Evolutionary conservation across 2,888 invertebrate genomes (phyloP), one percentile per base, ranked within the genome.

Genomic region (Dendrolimus houi): DNA sequence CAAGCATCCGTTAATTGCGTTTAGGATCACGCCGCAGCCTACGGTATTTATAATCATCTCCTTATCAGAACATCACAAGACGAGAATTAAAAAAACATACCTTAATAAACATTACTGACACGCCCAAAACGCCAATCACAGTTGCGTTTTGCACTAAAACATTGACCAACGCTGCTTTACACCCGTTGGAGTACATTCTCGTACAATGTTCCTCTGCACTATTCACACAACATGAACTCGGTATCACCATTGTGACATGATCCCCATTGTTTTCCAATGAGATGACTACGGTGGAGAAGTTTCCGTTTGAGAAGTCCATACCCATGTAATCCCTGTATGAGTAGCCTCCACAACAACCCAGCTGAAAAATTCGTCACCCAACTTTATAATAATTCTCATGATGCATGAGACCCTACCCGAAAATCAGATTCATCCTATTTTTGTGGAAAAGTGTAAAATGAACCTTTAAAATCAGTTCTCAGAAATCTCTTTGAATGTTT

Each of bases 31-130:
- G 2, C 2, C 17, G 17, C 17, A 17, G 17, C 17, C 17, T 1
- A 17, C 17, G 17, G 17, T 17, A 17, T 17, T 17, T 1, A 17
- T 29, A 29, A 29, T 6, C 29, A 29, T 29, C 29, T 3, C 6
- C 29, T 29, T 3, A 29, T 29, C 29, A 29, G 6, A 29, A 29
- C 6, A 29, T 29, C 29, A 29, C 29, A 29, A 29, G 29, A 29
- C 17, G 17, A 17, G 6, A 29, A 29, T 29, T 6, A 29, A 29
- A 29, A n/a, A 29, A 29, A 71, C 77, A 71, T 59, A 89, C 90
- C 70, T 85, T 81, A 55, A 88, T 86, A 65, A 89, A 89, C 83
- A 89, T 85, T 9, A 90, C 87, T 0, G 90, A 89, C 1, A 89
- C 77, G 1, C 89, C 88, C 7, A 90, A 69, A 3, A 90, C 87